Percentiles rank a stretch among this genome's conserved stretches.
phyloP scores from a whole-genome alignment of 2,113 vertebrate species.

The Tyrannus savana region DNA sequence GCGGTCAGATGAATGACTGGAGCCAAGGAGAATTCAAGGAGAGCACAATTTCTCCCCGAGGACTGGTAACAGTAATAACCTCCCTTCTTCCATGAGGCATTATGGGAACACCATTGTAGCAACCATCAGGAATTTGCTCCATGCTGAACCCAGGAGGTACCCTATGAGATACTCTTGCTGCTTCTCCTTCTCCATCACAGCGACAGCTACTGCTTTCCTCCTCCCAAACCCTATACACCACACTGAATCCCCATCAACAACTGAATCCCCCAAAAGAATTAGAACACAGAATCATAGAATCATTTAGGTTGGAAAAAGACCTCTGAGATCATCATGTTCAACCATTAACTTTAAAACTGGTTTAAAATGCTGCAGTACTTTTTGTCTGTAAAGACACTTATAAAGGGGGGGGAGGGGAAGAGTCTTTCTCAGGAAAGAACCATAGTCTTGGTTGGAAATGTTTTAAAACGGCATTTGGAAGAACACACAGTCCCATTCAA shows the following conservation, averaged over 20 bases:
- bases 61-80: background rate
- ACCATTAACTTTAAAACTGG: background rate
- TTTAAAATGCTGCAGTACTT: background rate
- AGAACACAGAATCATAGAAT: background rate
- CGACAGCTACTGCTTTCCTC: background rate
- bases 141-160: background rate
- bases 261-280: background rate
- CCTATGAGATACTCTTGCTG: background rate
- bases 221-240: background rate
- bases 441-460: background rate
- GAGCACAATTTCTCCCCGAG: background rate
- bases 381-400: background rate
- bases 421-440: background rate
- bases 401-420: background rate
- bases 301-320: background rate
- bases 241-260: background rate
- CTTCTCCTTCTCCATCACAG: background rate
- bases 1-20: background rate
- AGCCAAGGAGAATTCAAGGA: background rate
- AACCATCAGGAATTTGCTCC: background rate
- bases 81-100: background rate
- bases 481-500: background rate
- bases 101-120: background rate
- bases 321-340: background rate
- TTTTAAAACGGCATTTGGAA: background rate